Base-by-base conservation (phyloP, 2,113 vertebrate genomes). In the Circaetus cinerascens region DNA sequence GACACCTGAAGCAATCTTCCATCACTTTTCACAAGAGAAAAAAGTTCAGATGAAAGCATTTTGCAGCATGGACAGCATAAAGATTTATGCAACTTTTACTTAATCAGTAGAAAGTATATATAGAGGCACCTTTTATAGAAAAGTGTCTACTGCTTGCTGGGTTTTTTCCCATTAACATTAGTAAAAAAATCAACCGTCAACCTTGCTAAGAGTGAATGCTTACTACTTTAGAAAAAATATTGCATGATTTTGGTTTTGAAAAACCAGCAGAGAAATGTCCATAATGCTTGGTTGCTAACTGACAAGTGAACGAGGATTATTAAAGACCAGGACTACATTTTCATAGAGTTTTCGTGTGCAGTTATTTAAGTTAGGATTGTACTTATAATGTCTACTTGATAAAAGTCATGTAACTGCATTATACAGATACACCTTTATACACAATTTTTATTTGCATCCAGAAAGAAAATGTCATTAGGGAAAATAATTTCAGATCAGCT, bases 401-500 rank as follows among this genome's bases (percentile, higher is more conserved):
- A 46, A 21, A 41, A 73, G 13, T 69, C 32, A 4, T 64, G 57
- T 57, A 79, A 95, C 78, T 91, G 84, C 50, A 82, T 93, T 93
- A n/a, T 38, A 80, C 88, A 74, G 79, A 18, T 36, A 38, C 34
- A 72, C 6, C 2, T 91, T 71, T 72, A 48, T 46, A 66, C 45
- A 41, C 46, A 29, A 10, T 15, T 95, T 88, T 63, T 63, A 88
- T 94, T 95, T 97, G 75, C 86, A 83, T 81, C 67, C 51, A 74
- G 72, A 84, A 77, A 86, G 56, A 93, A 94, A 92, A 93, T 73
- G 20, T 66, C 53, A 78, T 92, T 64, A 89, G 40, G 76, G 51
- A 75, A 90, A 89, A 67, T 76, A 50, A 86, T 91, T 95, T 95
- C 79, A 87, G 56, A 84, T 67, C 79, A 89, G 60, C 56, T 34